A percentile compares a stretch with the other conserved stretches of the same genome.
Conservation (phyloP, 2,113 vertebrate species). For the Bettongia penicillata region DNA sequence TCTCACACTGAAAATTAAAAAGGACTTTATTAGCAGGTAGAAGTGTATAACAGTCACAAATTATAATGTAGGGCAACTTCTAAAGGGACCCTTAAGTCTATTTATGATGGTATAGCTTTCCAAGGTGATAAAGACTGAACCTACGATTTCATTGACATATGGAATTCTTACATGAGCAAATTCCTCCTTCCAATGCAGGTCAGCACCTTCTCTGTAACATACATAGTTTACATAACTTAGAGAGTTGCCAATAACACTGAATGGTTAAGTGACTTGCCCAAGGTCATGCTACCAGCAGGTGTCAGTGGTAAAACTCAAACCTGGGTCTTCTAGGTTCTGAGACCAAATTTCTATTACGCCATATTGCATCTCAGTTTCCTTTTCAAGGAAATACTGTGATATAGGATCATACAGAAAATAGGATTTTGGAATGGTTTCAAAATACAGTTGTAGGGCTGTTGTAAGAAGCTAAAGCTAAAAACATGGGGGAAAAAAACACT, state of each 20-base stretch:
- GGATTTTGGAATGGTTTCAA: not conserved
- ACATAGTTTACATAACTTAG: too few relatives aligned
- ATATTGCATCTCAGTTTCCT: not conserved
- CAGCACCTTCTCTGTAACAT: not conserved
- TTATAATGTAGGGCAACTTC: not conserved
- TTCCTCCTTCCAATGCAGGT: not conserved
- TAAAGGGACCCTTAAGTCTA: not conserved
- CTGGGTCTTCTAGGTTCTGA: not conserved
- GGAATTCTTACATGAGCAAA: not conserved
- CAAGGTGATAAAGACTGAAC: not conserved
- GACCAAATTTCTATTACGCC: not conserved
- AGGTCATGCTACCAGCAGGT: not conserved
- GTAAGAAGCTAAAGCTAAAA: not conserved
- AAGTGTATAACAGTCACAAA: not conserved
- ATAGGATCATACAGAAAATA: not conserved
- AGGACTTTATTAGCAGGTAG: not conserved
- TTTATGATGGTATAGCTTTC: not conserved
- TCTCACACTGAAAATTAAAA: not conserved
- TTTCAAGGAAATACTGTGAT: not conserved
- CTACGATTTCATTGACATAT: not conserved
- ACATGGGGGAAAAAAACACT: not conserved
- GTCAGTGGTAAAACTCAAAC: not conserved
- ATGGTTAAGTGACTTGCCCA: not conserved
- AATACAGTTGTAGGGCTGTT: not conserved
- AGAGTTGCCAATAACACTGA: not conserved